Evolutionary conservation across 2,888 invertebrate species (phyloP), one percentile per base, ranked within the genome.

Genomic region (Acronicta psi): DNA sequence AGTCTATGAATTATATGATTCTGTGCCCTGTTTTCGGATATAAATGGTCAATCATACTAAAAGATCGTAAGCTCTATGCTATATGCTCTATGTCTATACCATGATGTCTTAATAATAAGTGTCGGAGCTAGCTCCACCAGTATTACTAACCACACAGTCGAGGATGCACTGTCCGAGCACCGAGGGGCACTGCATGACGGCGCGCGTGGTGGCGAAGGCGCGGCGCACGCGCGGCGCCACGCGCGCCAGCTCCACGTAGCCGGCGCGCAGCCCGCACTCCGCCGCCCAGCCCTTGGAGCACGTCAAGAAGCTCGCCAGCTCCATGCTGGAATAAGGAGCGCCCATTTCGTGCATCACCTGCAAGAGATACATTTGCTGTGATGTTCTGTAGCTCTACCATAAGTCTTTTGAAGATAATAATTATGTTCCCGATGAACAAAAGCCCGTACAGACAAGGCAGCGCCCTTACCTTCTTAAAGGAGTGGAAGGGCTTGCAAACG

Each of bases 301-400:
- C 3, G 99, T 98, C 96, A 98, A 96, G 91, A 99, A 99, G 68
- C 98, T 98, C 2, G 97, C 98, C 75, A 99, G 91, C 89, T 99
- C 98, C 96, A 98, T 96, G 40, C 94, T 86, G 60, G 89, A 93
- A 90, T 98, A 99, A 0, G 98, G 98, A 10, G 95, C 94, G 0
- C 99, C 99, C 97, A 99, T 96, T 87, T 98, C 98, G 23, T 88
- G 95, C 89, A 99, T 89, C 1, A 99, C 97, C 95, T 95, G 59
- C 2, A 7, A 2, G 0, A 29, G 0, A 16, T 20, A 20, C 20
- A 20, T 2, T 20, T 20, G 20, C 2, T 4, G 20, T 5, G 20
- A 20, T 5, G 20, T 2, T 20, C 2, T n/a, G n/a, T n/a, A n/a
- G n/a, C n/a, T n/a, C n/a, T n/a, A n/a, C n/a, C n/a, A n/a, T n/a